These are phyloP conservation scores for Rousettus madagascariensis DNA, from an alignment of 2,797 vertebrate species.

Conservation along the genomic window DNA sequence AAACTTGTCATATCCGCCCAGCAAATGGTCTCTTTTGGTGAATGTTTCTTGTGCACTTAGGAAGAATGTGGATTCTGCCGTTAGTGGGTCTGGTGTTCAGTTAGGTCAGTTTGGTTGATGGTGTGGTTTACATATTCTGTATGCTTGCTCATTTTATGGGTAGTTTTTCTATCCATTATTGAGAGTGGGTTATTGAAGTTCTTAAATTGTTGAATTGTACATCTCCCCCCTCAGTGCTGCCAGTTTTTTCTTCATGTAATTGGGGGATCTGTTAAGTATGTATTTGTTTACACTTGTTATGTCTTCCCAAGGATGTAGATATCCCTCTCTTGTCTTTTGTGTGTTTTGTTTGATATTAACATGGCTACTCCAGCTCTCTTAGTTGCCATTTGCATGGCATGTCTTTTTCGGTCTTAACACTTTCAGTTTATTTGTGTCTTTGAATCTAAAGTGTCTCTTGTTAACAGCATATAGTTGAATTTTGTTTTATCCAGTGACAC, in stretches of 20 bases:
- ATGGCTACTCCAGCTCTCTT: neutral
- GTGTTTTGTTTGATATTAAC: neutral
- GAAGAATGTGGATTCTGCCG: neutral
- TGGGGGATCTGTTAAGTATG: neutral
- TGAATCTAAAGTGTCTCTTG: neutral
- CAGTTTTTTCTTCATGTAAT: neutral
- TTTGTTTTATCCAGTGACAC: neutral
- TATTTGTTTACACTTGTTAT: neutral
- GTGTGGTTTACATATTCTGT: neutral
- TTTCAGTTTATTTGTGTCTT: neutral
- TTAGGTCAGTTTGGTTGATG: neutral
- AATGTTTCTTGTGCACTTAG: neutral
- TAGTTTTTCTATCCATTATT: neutral
- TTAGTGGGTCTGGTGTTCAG: neutral
- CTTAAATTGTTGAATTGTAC: neutral
- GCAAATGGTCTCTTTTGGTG: neutral
- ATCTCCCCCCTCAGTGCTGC: neutral
- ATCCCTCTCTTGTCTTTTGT: neutral
- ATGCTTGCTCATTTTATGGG: neutral
- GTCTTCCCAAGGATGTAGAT: neutral
- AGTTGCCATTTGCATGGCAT: neutral
- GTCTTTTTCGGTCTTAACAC: neutral
- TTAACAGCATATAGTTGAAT: neutral
- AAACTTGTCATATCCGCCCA: neutral
- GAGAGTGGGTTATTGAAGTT: neutral